Conservation (phyloP, 2,113 vertebrate species). For the Hyperopisus bebe region DNA sequence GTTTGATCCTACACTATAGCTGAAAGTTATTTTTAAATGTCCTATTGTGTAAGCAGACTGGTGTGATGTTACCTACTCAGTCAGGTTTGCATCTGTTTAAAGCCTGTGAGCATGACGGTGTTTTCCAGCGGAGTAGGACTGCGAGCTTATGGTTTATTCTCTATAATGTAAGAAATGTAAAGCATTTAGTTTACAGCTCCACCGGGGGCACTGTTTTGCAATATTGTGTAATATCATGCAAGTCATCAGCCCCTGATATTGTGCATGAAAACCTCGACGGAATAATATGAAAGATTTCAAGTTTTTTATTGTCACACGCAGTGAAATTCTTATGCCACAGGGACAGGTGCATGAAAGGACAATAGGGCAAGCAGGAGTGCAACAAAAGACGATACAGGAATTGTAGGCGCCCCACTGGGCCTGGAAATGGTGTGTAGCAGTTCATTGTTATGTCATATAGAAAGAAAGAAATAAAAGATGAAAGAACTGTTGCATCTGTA, state of each 20-base stretch:
- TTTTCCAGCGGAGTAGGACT: background rate
- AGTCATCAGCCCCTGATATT: background rate
- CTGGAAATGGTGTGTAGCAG: background rate
- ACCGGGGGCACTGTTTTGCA: background rate
- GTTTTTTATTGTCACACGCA: background rate
- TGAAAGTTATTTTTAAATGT: background rate
- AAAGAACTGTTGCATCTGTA: background rate
- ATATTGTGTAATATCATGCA: background rate
- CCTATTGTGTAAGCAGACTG: background rate
- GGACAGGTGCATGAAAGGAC: background rate
- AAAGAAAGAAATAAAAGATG: background rate
- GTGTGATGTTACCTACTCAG: background rate
- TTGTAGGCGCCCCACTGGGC: background rate
- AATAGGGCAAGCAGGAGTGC: background rate
- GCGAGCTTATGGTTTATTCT: background rate
- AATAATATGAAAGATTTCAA: background rate
- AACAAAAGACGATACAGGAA: background rate
- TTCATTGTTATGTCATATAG: background rate
- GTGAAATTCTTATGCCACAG: background rate
- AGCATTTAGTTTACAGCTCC: background rate
- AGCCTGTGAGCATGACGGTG: background rate
- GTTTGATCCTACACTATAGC: background rate
- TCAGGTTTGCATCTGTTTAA: background rate
- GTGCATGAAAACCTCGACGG: background rate
- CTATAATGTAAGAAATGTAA: background rate